A percentile compares a stretch with the other conserved stretches of the same genome.
These are phyloP conservation scores for Pluvialis apricaria DNA, from an alignment of 2,113 vertebrate species.

Conservation along the genomic window DNA sequence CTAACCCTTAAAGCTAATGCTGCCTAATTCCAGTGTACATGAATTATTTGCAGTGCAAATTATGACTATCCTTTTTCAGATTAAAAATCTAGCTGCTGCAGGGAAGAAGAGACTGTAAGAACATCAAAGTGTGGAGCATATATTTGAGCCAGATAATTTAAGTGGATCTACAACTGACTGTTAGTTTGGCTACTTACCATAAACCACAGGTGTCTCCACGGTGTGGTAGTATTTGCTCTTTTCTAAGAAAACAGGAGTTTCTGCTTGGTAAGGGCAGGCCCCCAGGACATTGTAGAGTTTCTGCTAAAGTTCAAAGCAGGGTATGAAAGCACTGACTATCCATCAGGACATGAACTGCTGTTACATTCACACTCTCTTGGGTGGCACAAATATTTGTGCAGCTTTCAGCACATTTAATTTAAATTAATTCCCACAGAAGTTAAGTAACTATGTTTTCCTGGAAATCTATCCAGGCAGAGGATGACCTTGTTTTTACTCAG, in stretches of 20 bases:
- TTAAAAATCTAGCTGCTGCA: background rate
- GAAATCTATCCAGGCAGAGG: background rate
- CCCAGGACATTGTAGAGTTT: slow-evolving; percentile 16
- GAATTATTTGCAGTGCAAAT: background rate
- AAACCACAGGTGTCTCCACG: background rate
- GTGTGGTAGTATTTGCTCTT: slow-evolving; percentile 20
- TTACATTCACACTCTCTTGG: slow-evolving; percentile 20
- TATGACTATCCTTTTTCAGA: background rate
- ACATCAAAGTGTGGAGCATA: background rate
- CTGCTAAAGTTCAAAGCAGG: slow-evolving; percentile 65
- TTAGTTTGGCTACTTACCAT: background rate
- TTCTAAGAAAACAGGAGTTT: slow-evolving; percentile 56
- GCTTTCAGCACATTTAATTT: slow-evolving; percentile 53
- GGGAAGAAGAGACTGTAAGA: background rate
- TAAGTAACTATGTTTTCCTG: background rate
- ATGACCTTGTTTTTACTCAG: background rate
- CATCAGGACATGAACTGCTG: slow-evolving; percentile 37
- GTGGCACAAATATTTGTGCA: slow-evolving; percentile 62
- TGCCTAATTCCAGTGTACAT: background rate
- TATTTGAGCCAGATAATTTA: background rate
- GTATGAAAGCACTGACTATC: slow-evolving; percentile 37
- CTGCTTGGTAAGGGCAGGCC: background rate
- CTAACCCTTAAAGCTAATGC: background rate
- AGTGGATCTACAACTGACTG: background rate
- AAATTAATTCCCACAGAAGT: background rate